Evolutionary conservation across 2,797 vertebrate species (phyloP), one percentile per base, ranked within the genome.

Genomic region (Brotula barbata): DNA sequence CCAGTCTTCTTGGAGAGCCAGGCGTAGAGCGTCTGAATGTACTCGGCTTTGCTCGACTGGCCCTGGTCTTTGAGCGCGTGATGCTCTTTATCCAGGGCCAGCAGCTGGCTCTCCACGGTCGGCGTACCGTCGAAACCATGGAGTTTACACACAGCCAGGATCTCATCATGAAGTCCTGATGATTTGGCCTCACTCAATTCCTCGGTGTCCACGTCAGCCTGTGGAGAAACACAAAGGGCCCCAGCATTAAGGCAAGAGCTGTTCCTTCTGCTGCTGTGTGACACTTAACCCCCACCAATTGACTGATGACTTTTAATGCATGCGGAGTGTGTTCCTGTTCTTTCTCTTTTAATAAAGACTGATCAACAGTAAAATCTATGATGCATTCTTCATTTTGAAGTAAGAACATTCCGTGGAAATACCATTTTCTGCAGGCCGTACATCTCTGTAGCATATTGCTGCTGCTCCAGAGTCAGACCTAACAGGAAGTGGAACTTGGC

Each of bases 131-230:
- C 40, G 70, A 89, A 85, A 19, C 91, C 88, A 9, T 91, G 88
- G 64, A 91, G 89, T 33, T 75, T 85, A 60, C 89, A 91, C 63
- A 92, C 85, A 13, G 88, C 87, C 65, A 86, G 68, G 74, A 92
- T 80, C 67, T 91, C 90, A 2, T 92, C 88, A 63, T 85, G 85
- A 39, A 62, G 82, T 1, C 86, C 80, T 6, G 80, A 49, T 9
- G 79, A 73, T 62, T 89, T 84, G 62, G 87, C 87, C 16, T 80
- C 66, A 5, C 70, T 81, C 12, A 81, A 17, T 53, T 85, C 85
- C 14, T 68, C 61, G 22, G 31, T 72, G 22, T 74, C 70, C 21
- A 54, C 78, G 21, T 84, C 78, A 37, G 46, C 56, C 88, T 88
- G 75, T 10, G 64, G 54, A 51, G 6, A 33, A 33, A 33, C 11